Evolutionary conservation across 2,113 vertebrate species (phyloP).

Genomic region (Oncorhynchus gorbuscha): DNA sequence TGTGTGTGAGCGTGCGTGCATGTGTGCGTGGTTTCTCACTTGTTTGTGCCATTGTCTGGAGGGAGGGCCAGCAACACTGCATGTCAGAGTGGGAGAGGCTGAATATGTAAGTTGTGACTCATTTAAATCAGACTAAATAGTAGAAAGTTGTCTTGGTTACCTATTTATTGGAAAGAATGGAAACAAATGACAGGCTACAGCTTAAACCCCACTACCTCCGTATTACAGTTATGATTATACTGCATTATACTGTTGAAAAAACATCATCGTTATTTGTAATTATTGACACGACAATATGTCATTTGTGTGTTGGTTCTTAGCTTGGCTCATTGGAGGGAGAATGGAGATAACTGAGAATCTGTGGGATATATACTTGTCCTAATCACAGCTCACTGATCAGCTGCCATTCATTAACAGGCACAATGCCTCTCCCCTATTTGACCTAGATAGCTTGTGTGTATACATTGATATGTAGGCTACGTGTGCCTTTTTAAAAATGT

Average conservation of each 20-base stretch:
- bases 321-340: conserved; percentile 53
- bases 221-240: not conserved
- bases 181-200: not conserved
- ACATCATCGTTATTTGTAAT: not conserved
- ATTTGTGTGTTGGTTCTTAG: conserved; percentile 43
- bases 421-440: too few relatives aligned
- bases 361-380: conserved; percentile 61
- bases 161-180: conserved; percentile 21
- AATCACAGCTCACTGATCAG: conserved; percentile 67
- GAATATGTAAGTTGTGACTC: conserved; percentile 13
- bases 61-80: conserved; percentile 51
- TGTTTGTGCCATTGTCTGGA: conserved; percentile 48
- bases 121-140: conserved; percentile 3
- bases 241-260: not conserved
- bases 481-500: too few relatives aligned
- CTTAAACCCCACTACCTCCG: not conserved
- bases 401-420: conserved; percentile 66
- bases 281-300: not conserved
- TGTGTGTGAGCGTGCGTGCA: conserved; percentile 9
- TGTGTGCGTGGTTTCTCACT: conserved; percentile 7
- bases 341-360: conserved; percentile 70
- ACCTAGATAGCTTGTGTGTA: too few relatives aligned
- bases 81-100: conserved; percentile 30
- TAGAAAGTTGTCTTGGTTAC: conserved; percentile 4
- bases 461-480: too few relatives aligned